Conservation (phyloP, 1,140 invertebrate species). For the Heterodera schachtii region DNA sequence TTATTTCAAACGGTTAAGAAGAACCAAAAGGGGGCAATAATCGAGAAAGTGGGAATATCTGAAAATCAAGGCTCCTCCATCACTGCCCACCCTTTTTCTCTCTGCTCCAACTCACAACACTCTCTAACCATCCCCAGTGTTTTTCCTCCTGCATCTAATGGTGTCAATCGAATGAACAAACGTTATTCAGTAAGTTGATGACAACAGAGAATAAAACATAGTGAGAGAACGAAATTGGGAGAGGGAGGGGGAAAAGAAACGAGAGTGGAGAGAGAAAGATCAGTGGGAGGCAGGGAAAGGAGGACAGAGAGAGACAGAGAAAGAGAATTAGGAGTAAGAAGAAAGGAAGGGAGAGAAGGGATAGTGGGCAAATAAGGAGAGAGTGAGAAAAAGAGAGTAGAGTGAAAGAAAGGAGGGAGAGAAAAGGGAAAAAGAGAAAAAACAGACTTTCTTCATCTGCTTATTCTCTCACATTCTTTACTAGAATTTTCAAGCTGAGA, state of each 20-base stretch:
- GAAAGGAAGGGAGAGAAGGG: neutral
- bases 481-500: too few species aligned
- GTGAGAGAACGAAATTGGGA: neutral
- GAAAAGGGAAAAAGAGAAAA: neutral
- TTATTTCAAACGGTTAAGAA: neutral
- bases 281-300: neutral
- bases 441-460: too few species aligned
- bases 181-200: neutral
- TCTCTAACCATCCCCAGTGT: neutral
- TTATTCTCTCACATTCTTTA: too few species aligned
- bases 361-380: neutral
- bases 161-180: neutral
- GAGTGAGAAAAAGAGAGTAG: neutral
- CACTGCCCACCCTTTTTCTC: neutral
- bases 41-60: neutral
- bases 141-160: neutral
- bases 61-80: neutral
- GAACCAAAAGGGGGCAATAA: neutral
- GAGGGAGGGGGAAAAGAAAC: neutral
- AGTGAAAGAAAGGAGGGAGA: neutral
- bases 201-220: too few species aligned
- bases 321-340: neutral
- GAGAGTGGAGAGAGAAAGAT: neutral
- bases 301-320: constrained; percentile 1
- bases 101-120: neutral